Base-by-base conservation (phyloP, 2,888 invertebrate species). In the Dynastes tityus region DNA sequence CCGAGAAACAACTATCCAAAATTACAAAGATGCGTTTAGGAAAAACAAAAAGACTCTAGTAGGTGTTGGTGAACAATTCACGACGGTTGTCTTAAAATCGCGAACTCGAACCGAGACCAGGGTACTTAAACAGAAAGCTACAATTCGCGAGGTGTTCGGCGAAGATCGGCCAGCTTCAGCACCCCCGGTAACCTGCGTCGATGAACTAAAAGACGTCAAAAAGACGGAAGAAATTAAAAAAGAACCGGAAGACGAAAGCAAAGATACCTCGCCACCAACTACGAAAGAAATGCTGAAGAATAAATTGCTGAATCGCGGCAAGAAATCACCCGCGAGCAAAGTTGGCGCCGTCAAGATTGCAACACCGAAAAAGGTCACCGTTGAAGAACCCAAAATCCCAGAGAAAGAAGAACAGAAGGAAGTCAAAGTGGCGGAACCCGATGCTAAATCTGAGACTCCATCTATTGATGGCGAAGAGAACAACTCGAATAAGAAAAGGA, bases 141-240 rank as follows among this genome's bases (percentile, higher is more conserved):
- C 95, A 2, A 95, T 95, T 63, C 93, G 95, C 82, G 95, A 96
- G 89, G 95, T 96, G 2, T 96, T 96, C 87, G 95, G 95, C 0
- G 91, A 91, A 80, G 95, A 96, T 84, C 90, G 95, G 61, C 95
- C 96, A 0, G 95, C 95, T 0, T 95, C 95, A 0, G 95, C 96
- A 0, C 95, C 96, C 0, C 95, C 96, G 0, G 90, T 91, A 80
- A 91, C 93, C 1, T 92, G 91, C 84, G 90, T 91, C 2, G 90
- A 91, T 86, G 82, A 86, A 63, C 74, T 78, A 81, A 75, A 90
- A 86, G 84, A 79, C 6, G 2, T 78, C 77, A 81, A 81, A 61
- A 81, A 81, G 73, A 81, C 82, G 45, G 77, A 83, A 80, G 80
- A 74, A 84, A 88, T 79, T 90, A 90, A 87, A 89, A 89, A 74